phyloP scores from a whole-genome alignment of 2,113 vertebrate genomes.

The Paedocypris sp. region DNA sequence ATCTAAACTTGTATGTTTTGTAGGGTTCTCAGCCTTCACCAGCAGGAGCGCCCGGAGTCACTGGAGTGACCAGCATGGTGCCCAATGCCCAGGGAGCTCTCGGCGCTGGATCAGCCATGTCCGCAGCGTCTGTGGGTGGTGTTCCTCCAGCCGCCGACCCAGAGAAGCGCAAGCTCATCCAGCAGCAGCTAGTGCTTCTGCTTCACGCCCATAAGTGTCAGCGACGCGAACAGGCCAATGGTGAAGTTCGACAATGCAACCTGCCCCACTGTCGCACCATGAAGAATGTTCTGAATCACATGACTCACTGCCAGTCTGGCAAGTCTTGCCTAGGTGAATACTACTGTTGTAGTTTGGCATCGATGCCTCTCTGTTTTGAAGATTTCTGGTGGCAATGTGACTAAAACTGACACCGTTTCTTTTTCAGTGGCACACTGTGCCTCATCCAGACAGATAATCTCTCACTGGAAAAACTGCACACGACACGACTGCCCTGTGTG shows the following conservation, averaged over 20 bases:
- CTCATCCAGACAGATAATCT: conserved; percentile 98
- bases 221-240: conserved; percentile 90
- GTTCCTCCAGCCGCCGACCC: conserved; percentile 92
- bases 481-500: conserved; percentile 96
- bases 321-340: conserved; percentile 91
- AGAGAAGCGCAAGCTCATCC: conserved; percentile 96
- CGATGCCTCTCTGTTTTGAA: background rate
- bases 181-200: conserved; percentile 94
- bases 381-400: too few species aligned
- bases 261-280: conserved; percentile 97
- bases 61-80: conserved; percentile 60
- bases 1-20: too few species aligned
- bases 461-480: conserved; percentile 98
- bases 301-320: conserved; percentile 98
- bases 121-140: conserved; percentile 60
- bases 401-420: background rate
- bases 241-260: conserved; percentile 90
- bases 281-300: conserved; percentile 98
- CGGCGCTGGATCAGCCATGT: conserved; percentile 44
- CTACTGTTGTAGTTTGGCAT: background rate
- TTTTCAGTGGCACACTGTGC: conserved; percentile 89
- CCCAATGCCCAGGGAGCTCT: conserved; percentile 68
- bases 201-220: conserved; percentile 97
- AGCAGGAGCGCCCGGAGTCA: conserved; percentile 42
- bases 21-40: conserved; percentile 55